These are phyloP conservation scores for Variabilichromis moorii DNA, from an alignment of 2,113 vertebrate genomes.

Conservation along the genomic window DNA sequence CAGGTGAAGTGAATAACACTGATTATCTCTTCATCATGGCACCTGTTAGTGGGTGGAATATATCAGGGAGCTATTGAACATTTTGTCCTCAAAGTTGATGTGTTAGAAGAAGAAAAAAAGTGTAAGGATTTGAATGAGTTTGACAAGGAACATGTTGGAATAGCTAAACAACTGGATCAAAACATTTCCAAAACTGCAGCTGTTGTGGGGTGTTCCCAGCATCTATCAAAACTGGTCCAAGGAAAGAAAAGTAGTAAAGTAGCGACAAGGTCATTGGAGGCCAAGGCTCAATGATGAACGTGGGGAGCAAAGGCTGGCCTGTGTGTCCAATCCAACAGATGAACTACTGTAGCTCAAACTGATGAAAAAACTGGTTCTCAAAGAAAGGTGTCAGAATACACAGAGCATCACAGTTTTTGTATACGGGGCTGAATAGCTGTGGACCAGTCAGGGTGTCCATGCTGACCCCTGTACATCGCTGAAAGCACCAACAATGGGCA, in stretches of 20 bases:
- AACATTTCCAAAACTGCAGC: neutral
- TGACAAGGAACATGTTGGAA: neutral
- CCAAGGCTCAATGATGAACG: accelerated
- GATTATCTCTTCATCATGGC: neutral
- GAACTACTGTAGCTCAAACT: neutral
- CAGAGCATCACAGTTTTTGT: neutral
- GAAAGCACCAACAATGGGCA: neutral
- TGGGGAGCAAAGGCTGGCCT: neutral
- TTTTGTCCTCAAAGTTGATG: neutral
- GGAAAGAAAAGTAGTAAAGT: neutral
- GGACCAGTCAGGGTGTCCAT: neutral
- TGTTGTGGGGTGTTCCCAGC: neutral
- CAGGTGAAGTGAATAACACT: neutral
- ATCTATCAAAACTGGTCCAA: neutral
- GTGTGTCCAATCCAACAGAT: neutral
- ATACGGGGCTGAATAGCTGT: neutral
- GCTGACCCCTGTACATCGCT: neutral
- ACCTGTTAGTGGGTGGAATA: neutral
- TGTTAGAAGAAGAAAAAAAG: neutral
- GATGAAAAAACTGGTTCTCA: neutral
- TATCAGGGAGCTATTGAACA: accelerated
- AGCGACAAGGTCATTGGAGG: neutral
- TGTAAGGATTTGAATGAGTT: neutral
- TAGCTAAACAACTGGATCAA: neutral
- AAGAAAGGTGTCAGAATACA: neutral